Base-by-base conservation (phyloP, 1,140 invertebrate genomes). In the Trichomalopsis sarcophagae region DNA sequence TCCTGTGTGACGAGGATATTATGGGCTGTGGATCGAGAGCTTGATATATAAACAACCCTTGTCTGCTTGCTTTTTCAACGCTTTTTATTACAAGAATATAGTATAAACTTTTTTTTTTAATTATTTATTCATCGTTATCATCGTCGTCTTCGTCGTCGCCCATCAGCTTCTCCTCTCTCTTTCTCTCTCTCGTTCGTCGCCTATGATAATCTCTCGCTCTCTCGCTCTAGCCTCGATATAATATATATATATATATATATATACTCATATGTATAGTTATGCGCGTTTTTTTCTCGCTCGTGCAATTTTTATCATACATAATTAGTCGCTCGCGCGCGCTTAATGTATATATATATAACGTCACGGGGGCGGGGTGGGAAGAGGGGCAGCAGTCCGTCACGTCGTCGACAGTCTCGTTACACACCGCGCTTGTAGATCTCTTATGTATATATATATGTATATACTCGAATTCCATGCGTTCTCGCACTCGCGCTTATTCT, bases 31-130 rank as follows among this genome's bases (percentile, higher is more conserved):
- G 50, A 5, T 73, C 2, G 66, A 82, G 74, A 66, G 66, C 13
- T n/a, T 44, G 50, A 36, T 17, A 44, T 27, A 27, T 27, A 27
- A 27, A 27, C 30, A 77, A 30, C 21, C 66, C n/a, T 33, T 68
- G 47, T 30, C 14, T 27, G 75, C 30, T 30, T 86, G 62, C 84
- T 88, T 89, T 91, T 88, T 88, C 47, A 87, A 88, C 83, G 62
- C 33, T 84, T 92, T 93, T 93, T 93, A 93, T 93, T 93, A 93
- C 89, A 93, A 93, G 89, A 93, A 93, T 93, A 93, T 92, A 93
- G 92, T 93, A 93, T 93, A 93, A 93, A 93, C 89, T 91, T 91
- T 92, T 88, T 87, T 81, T 80, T 87, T 23, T 68, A 27, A 66
- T 66, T 62, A 44, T 76, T 78, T 27, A 14, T 21, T 68, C 23